A percentile compares a stretch with the other conserved stretches of the same genome.
These are phyloP conservation scores for Paraplagusia blochii DNA, from an alignment of 2,113 vertebrate genomes.

Conservation along the genomic window DNA sequence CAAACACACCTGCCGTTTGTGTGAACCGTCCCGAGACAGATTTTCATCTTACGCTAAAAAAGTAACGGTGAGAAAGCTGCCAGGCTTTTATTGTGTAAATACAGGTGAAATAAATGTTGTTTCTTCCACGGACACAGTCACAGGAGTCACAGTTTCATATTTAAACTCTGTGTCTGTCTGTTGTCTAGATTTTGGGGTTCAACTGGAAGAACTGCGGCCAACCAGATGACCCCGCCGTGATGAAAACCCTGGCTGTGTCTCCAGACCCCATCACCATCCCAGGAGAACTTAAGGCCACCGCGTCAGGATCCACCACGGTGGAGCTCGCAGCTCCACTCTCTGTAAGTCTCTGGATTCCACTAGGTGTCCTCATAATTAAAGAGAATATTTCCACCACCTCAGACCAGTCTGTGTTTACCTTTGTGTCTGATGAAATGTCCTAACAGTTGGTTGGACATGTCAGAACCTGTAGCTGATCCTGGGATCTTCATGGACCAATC, in stretches of 20 bases:
- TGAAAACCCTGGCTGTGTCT: conserved; percentile 61
- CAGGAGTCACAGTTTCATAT: too few species aligned
- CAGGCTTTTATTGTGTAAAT: too few species aligned
- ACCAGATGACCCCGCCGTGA: conserved; percentile 59
- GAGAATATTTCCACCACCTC: neutral
- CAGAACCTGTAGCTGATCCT: too few species aligned
- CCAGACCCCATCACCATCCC: conserved; percentile 76
- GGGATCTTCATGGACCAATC: too few species aligned
- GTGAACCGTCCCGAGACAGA: too few species aligned
- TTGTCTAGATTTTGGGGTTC: conserved; percentile 56
- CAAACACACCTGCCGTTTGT: too few species aligned
- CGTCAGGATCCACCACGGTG: conserved; percentile 61
- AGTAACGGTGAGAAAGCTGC: too few species aligned
- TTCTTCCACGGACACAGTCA: too few species aligned
- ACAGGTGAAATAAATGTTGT: too few species aligned
- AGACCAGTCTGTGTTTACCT: neutral
- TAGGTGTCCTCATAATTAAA: neutral
- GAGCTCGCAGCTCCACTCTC: conserved; percentile 57
- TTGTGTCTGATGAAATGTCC: neutral
- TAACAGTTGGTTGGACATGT: neutral
- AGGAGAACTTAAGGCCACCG: conserved; percentile 62
- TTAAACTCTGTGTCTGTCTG: neutral
- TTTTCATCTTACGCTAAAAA: too few species aligned
- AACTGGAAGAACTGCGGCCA: conserved; percentile 75
- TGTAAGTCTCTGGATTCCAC: conserved; percentile 48